These are phyloP conservation scores for Plagodis dolabraria DNA, from an alignment of 2,888 invertebrate genomes.

Conservation along the genomic window DNA sequence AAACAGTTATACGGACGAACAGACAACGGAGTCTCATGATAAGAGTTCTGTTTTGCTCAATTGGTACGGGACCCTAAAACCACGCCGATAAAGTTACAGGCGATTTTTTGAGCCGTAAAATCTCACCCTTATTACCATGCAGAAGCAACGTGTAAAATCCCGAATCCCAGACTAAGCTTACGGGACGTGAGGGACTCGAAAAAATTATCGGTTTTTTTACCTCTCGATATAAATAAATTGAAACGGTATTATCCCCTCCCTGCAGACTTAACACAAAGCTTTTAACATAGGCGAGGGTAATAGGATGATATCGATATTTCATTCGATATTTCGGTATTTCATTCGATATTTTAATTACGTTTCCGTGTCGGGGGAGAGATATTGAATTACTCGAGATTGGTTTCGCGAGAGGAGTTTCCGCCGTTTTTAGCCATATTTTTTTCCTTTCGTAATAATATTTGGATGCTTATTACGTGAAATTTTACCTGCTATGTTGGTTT, in stretches of 20 bases:
- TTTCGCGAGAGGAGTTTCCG: slow-evolving; percentile 12
- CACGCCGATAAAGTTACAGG: too few species aligned
- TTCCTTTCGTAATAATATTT: slow-evolving; percentile 1
- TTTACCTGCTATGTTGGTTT: too few species aligned
- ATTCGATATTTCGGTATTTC: slow-evolving; percentile 21
- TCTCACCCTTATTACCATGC: neutral
- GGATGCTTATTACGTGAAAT: neutral
- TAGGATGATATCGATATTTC: slow-evolving; percentile 20
- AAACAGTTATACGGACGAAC: too few species aligned
- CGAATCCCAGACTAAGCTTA: neutral
- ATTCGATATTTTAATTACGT: slow-evolving; percentile 31
- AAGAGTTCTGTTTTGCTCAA: too few species aligned
- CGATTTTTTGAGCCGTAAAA: neutral
- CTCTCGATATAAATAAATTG: slow-evolving; percentile 11
- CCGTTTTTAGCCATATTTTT: slow-evolving; percentile 1
- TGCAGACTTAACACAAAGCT: slow-evolving; percentile 6
- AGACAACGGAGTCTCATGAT: too few species aligned
- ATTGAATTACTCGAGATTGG: slow-evolving; percentile 30
- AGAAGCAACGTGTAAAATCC: neutral
- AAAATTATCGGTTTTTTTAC: slow-evolving; percentile 2
- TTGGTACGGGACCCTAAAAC: too few species aligned
- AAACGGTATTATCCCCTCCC: slow-evolving; percentile 8
- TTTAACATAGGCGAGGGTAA: slow-evolving; percentile 8
- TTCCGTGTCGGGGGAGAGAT: slow-evolving; percentile 27
- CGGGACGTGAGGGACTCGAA: neutral